phyloP scores from a whole-genome alignment of 2,888 invertebrate genomes.

The Tenthredo mesomela region DNA sequence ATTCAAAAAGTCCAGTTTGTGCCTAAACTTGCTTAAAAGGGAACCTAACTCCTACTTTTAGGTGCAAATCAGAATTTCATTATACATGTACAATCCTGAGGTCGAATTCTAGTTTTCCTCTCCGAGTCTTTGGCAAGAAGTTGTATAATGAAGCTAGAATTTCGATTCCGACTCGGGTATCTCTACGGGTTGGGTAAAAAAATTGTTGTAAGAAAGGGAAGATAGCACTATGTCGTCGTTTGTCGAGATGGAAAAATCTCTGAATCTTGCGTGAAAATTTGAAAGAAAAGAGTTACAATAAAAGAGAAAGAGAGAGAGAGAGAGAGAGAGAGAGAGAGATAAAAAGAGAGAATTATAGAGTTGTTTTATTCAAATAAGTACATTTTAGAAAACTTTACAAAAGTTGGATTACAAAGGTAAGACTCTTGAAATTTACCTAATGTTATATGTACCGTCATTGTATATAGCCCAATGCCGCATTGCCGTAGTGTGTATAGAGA shows the following conservation, averaged over 20 bases:
- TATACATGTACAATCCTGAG: too few species aligned
- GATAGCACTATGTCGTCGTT: neutral
- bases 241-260: neutral
- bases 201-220: neutral
- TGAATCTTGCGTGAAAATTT: neutral
- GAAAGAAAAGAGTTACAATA: neutral
- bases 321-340: too few species aligned
- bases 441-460: neutral
- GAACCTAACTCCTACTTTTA: too few species aligned
- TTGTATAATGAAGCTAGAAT: too few species aligned
- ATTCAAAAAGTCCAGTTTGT: too few species aligned
- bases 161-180: too few species aligned
- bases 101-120: too few species aligned
- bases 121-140: too few species aligned
- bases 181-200: neutral
- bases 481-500: neutral
- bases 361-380: neutral
- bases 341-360: neutral
- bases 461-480: neutral
- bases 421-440: neutral
- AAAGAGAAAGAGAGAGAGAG: neutral
- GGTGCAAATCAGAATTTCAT: too few species aligned
- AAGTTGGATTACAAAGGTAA: neutral
- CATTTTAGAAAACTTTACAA: neutral
- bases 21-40: too few species aligned